Evolutionary conservation across 2,113 vertebrate species (phyloP), one percentile per base, ranked within the genome.

Genomic region (Mormyrus lacerda): DNA sequence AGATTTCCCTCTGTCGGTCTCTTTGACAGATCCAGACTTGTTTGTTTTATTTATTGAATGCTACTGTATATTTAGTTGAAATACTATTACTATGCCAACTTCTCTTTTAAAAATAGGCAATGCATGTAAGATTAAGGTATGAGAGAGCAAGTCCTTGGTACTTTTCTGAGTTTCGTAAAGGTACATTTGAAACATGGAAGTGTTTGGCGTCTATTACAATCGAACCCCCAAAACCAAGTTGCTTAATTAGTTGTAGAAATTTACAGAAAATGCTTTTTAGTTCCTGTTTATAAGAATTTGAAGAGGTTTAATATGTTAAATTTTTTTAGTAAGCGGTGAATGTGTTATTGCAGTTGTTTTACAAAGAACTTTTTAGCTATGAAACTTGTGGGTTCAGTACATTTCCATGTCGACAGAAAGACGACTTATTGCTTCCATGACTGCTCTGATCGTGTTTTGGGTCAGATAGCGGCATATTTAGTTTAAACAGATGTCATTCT

Each of bases 401-500:
- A 0, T 53, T 44, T 83, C 48, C 7, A 4, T 82, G 48, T 17
- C 69, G 55, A 83, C 73, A 42, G 35, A 79, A 21, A 17, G 45
- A 9, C 3, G 9, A 19, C 31, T 27, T 44, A 53, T 76, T 65
- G 8, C 17, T 76, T 79, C 65, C 47, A n/a, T 27, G 35, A 82
- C 13, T 15, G 65, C 35, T 31, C 65, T 47, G 31, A 89, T 24
- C 21, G 21, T 58, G 1, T 55, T 50, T 76, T 69, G 65, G 87
- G 24, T 48, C 27, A 27, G 13, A 27, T 65, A 65, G 39, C 1
- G 0, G 35, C 27, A 35, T n/a, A 27, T 76, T 88, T 88, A 50
- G 47, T 88, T 76, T 21, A 88, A 51, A 90, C 21, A 10, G 87
- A 87, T 44, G 24, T 27, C 45, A 88, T 21, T 76, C 84, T 76